Evolutionary conservation across 2,888 invertebrate species (phyloP).

Genomic region (Masnerella sp.): DNA sequence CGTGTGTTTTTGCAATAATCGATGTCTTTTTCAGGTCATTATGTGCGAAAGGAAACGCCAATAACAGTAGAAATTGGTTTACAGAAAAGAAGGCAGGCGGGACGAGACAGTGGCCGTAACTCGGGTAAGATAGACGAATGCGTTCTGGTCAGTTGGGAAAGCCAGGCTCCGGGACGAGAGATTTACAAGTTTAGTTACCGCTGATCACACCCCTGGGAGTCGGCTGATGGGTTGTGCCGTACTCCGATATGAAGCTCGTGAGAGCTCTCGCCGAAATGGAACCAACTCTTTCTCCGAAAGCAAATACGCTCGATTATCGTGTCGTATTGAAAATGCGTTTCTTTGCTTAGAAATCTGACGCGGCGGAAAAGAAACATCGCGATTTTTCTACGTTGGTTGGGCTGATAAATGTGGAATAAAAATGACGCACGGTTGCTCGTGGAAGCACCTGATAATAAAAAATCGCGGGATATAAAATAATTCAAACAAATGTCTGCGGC

Average conservation of each 20-base stretch:
- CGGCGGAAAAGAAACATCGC: too few relatives aligned
- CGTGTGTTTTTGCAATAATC: neutral
- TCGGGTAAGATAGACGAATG: constrained; percentile 76
- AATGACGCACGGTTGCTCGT: constrained; percentile 21
- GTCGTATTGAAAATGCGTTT: neutral
- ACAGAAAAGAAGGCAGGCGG: constrained; percentile 25
- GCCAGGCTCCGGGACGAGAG: constrained; percentile 68
- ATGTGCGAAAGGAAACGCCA: constrained; percentile 13
- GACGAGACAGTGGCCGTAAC: constrained; percentile 28
- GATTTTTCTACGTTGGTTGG: neutral
- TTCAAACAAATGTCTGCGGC: constrained; percentile 75
- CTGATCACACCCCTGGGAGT: constrained; percentile 77
- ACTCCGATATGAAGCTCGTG: constrained; percentile 65
- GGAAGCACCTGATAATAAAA: constrained; percentile 74
- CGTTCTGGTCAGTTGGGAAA: constrained; percentile 77
- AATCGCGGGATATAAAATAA: constrained; percentile 77
- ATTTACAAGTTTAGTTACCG: constrained; percentile 78
- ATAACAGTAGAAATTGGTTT: constrained; percentile 27
- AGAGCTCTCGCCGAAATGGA: constrained; percentile 58
- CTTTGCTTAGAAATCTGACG: neutral
- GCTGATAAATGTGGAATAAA: constrained; percentile 17
- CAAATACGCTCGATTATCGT: constrained; percentile 14
- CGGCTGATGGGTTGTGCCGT: constrained; percentile 65
- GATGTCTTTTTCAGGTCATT: constrained; percentile 11
- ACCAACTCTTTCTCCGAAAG: constrained; percentile 51